Evolutionary conservation across 2,113 vertebrate species (phyloP).

Genomic region (Eira barbara): DNA sequence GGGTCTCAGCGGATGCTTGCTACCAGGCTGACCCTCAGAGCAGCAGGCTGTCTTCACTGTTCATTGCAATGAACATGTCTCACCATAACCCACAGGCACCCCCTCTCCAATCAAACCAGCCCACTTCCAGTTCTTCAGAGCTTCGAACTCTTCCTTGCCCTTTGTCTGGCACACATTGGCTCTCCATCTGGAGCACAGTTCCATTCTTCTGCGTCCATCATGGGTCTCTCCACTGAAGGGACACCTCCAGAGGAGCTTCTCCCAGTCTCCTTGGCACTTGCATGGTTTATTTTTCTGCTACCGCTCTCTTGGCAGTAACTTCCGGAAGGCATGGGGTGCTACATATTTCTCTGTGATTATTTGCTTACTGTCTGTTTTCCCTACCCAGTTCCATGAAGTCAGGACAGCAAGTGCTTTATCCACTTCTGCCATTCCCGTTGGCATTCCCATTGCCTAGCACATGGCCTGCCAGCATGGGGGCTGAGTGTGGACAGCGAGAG

Average conservation of each 20-base stretch:
- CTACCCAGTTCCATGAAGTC: neutral
- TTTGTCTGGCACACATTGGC: too few relatives aligned
- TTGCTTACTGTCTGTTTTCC: constrained; percentile 27
- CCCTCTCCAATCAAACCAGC: neutral
- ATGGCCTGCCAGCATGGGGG: neutral
- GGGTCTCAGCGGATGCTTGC: neutral
- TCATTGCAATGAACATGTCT: neutral
- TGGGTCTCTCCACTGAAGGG: neutral
- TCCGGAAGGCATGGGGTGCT: neutral
- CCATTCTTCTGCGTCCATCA: neutral
- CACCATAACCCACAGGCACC: accelerated
- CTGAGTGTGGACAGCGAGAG: neutral
- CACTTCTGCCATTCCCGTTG: neutral
- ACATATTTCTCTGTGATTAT: constrained; percentile 4
- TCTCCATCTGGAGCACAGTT: accelerated
- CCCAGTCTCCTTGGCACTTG: neutral
- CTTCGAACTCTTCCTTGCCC: neutral
- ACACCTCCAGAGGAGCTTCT: neutral
- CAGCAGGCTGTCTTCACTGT: neutral
- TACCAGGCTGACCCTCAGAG: neutral
- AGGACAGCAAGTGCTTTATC: neutral
- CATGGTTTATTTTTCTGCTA: neutral
- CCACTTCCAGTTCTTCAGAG: neutral
- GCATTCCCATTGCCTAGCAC: neutral
- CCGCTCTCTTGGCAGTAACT: neutral